A percentile compares a stretch with the other conserved stretches of the same genome.
These are phyloP conservation scores for Antigone vipio DNA, from an alignment of 2,113 vertebrate genomes.

Conservation along the genomic window DNA sequence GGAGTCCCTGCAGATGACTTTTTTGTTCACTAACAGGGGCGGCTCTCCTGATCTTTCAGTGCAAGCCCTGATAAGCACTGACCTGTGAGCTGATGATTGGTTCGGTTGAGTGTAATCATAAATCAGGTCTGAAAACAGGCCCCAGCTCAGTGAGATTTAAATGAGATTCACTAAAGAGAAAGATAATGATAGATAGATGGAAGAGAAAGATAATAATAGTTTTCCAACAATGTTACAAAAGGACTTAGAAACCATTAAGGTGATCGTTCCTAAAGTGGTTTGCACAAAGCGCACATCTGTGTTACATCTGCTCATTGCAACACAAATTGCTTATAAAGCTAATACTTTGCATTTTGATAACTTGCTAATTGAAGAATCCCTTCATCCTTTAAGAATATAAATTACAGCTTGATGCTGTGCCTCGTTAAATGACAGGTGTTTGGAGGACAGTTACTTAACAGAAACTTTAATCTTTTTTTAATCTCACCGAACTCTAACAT, in stretches of 20 bases:
- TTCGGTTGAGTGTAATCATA: neutral
- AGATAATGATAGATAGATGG: neutral
- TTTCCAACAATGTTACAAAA: conserved; percentile 22
- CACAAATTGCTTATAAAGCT: neutral
- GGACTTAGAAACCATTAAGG: neutral
- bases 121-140: conserved; percentile 38
- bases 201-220: neutral
- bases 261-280: neutral
- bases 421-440: neutral
- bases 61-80: neutral
- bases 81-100: neutral
- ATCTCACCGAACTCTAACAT: neutral
- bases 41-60: neutral
- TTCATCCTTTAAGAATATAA: conserved; percentile 31
- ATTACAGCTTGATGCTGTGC: neutral
- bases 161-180: neutral
- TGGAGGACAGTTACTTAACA: neutral
- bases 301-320: conserved; percentile 19
- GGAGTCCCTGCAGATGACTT: neutral
- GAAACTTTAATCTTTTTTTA: neutral
- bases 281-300: neutral
- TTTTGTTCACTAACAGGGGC: neutral
- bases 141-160: neutral
- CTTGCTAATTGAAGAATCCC: conserved; percentile 14
- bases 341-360: conserved; percentile 54